Conservation (phyloP, 2,113 vertebrate species). For the Nematolebias whitei region DNA sequence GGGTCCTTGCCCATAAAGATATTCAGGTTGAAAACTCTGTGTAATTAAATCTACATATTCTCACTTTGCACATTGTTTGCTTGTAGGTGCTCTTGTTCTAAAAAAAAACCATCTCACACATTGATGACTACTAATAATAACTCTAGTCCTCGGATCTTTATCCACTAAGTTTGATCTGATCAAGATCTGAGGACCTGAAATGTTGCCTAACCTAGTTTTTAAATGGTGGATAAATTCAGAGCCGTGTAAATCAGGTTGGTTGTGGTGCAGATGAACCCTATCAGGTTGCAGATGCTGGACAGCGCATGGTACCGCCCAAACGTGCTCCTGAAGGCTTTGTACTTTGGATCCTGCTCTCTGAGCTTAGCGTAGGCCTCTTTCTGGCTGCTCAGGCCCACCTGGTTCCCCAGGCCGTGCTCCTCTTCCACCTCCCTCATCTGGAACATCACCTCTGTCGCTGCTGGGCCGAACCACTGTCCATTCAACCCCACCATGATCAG, state of each 20-base stretch:
- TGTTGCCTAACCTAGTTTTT: slow-evolving; percentile 15
- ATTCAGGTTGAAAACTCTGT: too few relatives aligned
- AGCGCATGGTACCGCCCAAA: slow-evolving; percentile 86
- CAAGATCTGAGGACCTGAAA: neutral
- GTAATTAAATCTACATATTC: neutral
- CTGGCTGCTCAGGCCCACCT: slow-evolving; percentile 74
- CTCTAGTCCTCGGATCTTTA: neutral
- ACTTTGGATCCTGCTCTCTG: slow-evolving; percentile 86
- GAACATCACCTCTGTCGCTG: slow-evolving; percentile 77
- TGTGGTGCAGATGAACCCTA: slow-evolving; percentile 82
- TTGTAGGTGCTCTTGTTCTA: neutral
- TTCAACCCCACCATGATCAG: slow-evolving; percentile 78
- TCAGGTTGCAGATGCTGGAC: slow-evolving; percentile 85
- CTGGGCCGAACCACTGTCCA: slow-evolving; percentile 82
- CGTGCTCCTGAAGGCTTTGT: slow-evolving; percentile 66
- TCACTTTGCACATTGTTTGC: neutral
- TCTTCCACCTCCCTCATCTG: slow-evolving; percentile 83
- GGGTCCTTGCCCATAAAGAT: too few relatives aligned
- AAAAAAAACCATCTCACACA: too few relatives aligned
- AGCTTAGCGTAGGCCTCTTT: slow-evolving; percentile 83
- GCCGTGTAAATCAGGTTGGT: slow-evolving; percentile 81
- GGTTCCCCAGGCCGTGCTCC: slow-evolving; percentile 83
- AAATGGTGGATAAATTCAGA: slow-evolving; percentile 81
- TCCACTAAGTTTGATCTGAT: neutral
- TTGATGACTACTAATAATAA: too few relatives aligned